Evolutionary conservation across 2,797 vertebrate genomes (phyloP).

Genomic region (Eptatretus atami): DNA sequence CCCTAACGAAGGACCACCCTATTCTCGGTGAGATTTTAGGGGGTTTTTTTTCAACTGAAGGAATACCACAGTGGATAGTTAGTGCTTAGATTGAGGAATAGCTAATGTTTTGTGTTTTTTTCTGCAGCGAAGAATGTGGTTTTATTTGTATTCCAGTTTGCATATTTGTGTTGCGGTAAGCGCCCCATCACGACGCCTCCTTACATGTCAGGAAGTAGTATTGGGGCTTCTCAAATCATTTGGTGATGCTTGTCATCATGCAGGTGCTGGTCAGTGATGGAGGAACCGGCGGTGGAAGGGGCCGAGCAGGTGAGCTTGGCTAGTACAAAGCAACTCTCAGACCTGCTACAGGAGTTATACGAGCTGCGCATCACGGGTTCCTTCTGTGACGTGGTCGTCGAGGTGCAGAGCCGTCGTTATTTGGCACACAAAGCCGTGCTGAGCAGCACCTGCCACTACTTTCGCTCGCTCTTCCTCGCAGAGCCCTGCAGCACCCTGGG

Average conservation of each 20-base stretch:
- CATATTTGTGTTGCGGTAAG: no score
- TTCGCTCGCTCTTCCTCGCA: slow-evolving; percentile 2
- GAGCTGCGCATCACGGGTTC: background rate
- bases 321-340: slow-evolving; percentile 2
- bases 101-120: no score
- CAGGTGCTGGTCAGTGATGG: background rate
- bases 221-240: no score
- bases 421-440: slow-evolving; percentile 4
- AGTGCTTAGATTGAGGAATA: no score
- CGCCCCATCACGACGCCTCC: no score
- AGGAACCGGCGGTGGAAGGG: background rate
- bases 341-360: background rate
- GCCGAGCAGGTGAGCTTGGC: slow-evolving; percentile 1
- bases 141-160: no score
- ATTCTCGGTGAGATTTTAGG: no score
- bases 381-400: slow-evolving; percentile 3
- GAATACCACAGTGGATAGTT: no score
- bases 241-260: background rate
- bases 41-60: no score
- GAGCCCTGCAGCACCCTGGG: slow-evolving; percentile 4
- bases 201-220: no score
- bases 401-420: slow-evolving; percentile 4
- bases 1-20: no score
- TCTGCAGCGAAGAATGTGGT: no score
- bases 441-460: slow-evolving; percentile 5